Evolutionary conservation across 2,797 vertebrate species (phyloP), one percentile per base, ranked within the genome.

Genomic region (Epinephelus coioides): DNA sequence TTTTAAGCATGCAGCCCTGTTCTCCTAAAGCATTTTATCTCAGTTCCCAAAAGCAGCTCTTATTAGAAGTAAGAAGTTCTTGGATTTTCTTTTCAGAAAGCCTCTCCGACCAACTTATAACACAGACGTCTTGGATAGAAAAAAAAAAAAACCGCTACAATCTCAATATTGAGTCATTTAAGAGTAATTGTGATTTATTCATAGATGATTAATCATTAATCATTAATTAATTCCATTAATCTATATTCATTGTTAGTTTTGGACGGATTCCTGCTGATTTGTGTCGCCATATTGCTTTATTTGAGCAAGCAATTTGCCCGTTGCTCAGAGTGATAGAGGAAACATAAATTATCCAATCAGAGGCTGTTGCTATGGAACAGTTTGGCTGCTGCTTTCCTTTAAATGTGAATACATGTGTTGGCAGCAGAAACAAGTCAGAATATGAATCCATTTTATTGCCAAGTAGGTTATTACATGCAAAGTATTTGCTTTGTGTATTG

Each of bases 11-110:
- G 12, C 44, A 73, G 19, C 66, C 60, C 38, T 61, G 23, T 67
- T 11, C 53, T 84, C 49, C 43, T 38, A 6, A 80, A 82, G 71
- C 34, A 23, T 83, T 76, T 81, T 82, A 78, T 78, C 69, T 62
- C 44, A 14, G 13, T 64, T 66, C 49, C 62, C 70, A 27, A 77
- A 82, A 82, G 73, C 18, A 55, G 65, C 46, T 75, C 15, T 47
- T 53, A 57, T 67, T 69, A 49, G 19, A 62, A 38, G 8, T 56
- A 15, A 46, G 7, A 6, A 55, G 30, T 49, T 60, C 3, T 66
- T 61, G 30, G 15, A 67, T 69, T 85, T 74, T 53, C 17, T 9
- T 38, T 21, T 25, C n/a, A 30, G 51, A 68, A 21, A 62, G 25
- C 60, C 53, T 25, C 12, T 64, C 49, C 34, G 27, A 49, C 34